These are phyloP conservation scores for Heliothis peltigera DNA, from an alignment of 2,888 invertebrate species.

Conservation along the genomic window DNA sequence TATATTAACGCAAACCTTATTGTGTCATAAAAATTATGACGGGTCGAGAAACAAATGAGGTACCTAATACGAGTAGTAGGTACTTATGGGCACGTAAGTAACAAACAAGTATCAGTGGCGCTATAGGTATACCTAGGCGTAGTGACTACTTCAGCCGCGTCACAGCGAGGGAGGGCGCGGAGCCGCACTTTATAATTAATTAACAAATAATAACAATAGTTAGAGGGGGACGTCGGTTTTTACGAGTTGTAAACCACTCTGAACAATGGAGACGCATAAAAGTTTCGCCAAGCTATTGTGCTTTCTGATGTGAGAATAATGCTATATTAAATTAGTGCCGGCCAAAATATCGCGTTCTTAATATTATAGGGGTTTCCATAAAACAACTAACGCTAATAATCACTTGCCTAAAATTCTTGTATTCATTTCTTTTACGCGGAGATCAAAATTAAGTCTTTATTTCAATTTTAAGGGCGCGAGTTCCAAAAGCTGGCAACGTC, in stretches of 20 bases:
- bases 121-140: conserved; percentile 6
- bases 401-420: conserved; percentile 12
- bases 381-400: conserved; percentile 26
- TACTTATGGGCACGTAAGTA: no score
- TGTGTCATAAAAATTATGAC: no score
- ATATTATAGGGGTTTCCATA: conserved; percentile 25
- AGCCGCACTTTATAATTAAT: conserved; percentile 69
- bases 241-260: conserved; percentile 56
- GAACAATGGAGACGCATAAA: conserved; percentile 65
- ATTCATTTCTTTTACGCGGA: no score
- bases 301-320: conserved; percentile 61
- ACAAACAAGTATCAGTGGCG: background rate
- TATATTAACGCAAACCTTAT: no score
- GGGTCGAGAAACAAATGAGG: no score
- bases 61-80: no score
- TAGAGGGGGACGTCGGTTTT: conserved; percentile 64
- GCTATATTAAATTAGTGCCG: conserved; percentile 52
- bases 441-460: no score
- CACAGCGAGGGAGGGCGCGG: conserved; percentile 49
- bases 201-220: conserved; percentile 72
- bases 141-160: conserved; percentile 43
- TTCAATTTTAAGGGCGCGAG: no score
- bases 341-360: conserved; percentile 54
- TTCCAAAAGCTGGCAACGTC: no score
- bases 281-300: conserved; percentile 58